A percentile compares a stretch with the other conserved stretches of the same genome.
Conservation (phyloP, 2,797 vertebrate species). For the Sebastes kiyomatsui region DNA sequence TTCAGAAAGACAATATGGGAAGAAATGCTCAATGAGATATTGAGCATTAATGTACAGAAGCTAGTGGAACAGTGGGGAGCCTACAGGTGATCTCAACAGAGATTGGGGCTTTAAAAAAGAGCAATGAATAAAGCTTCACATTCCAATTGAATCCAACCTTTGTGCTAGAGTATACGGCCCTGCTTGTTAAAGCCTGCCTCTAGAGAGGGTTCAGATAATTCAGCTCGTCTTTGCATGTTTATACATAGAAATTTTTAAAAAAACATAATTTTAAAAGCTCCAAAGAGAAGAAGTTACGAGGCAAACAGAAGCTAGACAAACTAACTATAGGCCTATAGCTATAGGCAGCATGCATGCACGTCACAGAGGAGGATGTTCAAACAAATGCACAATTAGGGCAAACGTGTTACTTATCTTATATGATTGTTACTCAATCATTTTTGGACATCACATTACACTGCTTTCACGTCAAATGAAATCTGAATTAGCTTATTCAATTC, state of each 20-base stretch:
- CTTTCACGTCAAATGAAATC: conserved; percentile 61
- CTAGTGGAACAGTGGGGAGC: neutral
- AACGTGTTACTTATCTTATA: conserved; percentile 71
- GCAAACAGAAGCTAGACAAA: conserved; percentile 72
- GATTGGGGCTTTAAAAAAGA: conserved; percentile 55
- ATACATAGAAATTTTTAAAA: conserved; percentile 43
- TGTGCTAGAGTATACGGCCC: conserved; percentile 10
- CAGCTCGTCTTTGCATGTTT: conserved; percentile 21
- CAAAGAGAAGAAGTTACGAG: conserved; percentile 49
- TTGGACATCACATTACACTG: conserved; percentile 62
- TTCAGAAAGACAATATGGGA: neutral
- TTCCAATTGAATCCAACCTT: conserved; percentile 42
- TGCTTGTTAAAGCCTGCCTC: conserved; percentile 18
- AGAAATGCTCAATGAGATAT: neutral
- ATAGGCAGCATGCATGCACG: conserved; percentile 83
- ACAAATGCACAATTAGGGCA: conserved; percentile 79
- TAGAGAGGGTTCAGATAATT: conserved; percentile 33
- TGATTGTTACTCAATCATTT: conserved; percentile 70
- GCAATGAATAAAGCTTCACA: conserved; percentile 35
- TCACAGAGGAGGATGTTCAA: conserved; percentile 73
- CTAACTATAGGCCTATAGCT: conserved; percentile 73
- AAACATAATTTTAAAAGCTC: conserved; percentile 47
- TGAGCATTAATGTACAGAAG: neutral
- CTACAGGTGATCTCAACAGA: neutral
- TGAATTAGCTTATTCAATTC: conserved; percentile 79